These are phyloP conservation scores for Labroides dimidiatus DNA, from an alignment of 2,797 vertebrate species.

Conservation along the genomic window DNA sequence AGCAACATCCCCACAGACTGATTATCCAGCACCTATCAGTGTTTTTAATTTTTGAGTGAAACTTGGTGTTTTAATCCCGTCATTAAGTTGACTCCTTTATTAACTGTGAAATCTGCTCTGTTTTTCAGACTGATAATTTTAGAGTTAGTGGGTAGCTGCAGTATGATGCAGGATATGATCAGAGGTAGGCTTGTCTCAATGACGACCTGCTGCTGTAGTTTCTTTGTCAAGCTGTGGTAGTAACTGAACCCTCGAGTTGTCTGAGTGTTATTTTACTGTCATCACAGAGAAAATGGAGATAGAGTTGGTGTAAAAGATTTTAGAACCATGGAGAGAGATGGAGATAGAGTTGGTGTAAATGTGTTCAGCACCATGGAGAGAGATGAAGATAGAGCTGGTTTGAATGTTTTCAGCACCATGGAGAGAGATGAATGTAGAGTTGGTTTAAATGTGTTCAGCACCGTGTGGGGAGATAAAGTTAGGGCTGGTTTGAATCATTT, in stretches of 20 bases:
- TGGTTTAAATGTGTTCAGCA: no score
- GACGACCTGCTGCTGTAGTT: background rate
- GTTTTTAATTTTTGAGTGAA: background rate
- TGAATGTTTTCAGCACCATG: no score
- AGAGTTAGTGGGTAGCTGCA: background rate
- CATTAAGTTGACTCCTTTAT: background rate
- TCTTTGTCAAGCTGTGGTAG: background rate
- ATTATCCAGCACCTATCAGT: background rate
- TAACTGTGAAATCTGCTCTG: background rate
- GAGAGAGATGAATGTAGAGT: no score
- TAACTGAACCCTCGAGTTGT: background rate
- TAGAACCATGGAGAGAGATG: no score
- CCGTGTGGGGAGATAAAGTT: no score
- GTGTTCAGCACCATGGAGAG: constrained; percentile 20
- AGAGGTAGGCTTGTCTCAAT: background rate
- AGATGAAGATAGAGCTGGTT: constrained; percentile 4
- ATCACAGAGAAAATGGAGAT: background rate
- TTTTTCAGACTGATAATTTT: background rate
- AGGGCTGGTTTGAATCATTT: no score
- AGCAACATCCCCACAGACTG: constrained; percentile 7
- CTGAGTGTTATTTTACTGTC: constrained; percentile 12
- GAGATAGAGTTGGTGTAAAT: constrained; percentile 6
- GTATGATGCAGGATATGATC: background rate
- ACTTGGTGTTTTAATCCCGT: background rate
- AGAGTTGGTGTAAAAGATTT: no score